Evolutionary conservation across 1,140 invertebrate species (phyloP).

Genomic region (Brachionus paranguensis): DNA sequence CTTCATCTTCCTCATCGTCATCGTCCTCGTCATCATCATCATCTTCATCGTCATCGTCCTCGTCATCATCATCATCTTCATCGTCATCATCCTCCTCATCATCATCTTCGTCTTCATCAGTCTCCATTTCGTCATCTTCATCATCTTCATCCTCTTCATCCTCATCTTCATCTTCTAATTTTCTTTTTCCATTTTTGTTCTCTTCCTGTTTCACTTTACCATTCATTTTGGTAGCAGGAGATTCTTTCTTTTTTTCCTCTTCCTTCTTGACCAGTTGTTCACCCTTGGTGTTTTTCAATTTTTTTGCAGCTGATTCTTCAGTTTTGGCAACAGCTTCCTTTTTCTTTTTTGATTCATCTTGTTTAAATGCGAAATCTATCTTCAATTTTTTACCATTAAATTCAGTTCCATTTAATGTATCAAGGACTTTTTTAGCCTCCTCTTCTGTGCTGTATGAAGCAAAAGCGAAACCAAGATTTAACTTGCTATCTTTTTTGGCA

Average conservation of each 20-base stretch:
- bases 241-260: not conserved
- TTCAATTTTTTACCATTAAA: slow-evolving; percentile 10
- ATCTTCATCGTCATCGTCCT: not conserved
- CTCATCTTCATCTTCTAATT: not conserved
- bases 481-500: not conserved
- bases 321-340: not conserved
- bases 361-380: not conserved
- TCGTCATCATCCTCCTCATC: not conserved
- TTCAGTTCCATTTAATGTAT: not conserved
- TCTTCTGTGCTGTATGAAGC: not conserved
- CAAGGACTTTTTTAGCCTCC: slow-evolving; percentile 3
- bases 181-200: slow-evolving; percentile 8
- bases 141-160: not conserved
- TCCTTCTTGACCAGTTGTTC: slow-evolving; percentile 7
- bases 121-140: not conserved
- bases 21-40: not conserved
- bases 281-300: not conserved
- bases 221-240: not conserved
- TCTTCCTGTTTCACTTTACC: not conserved
- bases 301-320: slow-evolving; percentile 27
- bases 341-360: not conserved
- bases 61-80: not conserved
- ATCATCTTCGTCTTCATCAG: not conserved
- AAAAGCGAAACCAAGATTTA: slow-evolving; percentile 32
- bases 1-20: not conserved